These are phyloP conservation scores for Erythrocebus patas DNA, from an alignment of 2,113 vertebrate genomes.

Conservation along the genomic window DNA sequence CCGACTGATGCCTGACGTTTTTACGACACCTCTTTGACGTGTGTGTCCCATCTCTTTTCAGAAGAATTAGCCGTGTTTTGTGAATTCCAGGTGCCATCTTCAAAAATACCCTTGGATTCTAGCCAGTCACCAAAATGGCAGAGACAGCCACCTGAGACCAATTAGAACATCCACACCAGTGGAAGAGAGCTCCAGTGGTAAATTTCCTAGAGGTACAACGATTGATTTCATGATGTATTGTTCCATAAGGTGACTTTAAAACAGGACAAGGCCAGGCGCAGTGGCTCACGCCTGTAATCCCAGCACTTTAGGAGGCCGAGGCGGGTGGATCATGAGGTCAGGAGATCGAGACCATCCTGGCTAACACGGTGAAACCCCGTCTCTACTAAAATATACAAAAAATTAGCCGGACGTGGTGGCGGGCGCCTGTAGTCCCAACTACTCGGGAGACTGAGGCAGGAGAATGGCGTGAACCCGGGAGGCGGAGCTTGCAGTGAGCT, in stretches of 20 bases:
- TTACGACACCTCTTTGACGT: not conserved
- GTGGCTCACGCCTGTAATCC: too few species aligned
- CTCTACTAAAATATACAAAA: too few species aligned
- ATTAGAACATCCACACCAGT: conserved; percentile 92
- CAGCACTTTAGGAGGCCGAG: too few species aligned
- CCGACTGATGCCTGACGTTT: not conserved
- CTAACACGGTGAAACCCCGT: too few species aligned
- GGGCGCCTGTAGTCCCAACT: too few species aligned
- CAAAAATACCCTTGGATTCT: conserved; percentile 70
- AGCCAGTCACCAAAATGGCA: conserved; percentile 92
- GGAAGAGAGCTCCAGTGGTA: conserved; percentile 90
- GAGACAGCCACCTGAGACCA: conserved; percentile 93
- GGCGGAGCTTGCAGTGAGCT: too few species aligned
- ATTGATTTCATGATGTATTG: conserved; percentile 95
- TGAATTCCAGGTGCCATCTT: not conserved
- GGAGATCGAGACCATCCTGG: too few species aligned
- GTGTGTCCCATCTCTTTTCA: not conserved
- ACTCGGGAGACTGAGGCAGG: too few species aligned
- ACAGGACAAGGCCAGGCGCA: conserved; percentile 2
- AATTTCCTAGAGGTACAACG: conserved; percentile 91
- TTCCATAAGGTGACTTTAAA: conserved; percentile 87
- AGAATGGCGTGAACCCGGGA: too few species aligned
- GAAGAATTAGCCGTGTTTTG: not conserved
- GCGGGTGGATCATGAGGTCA: too few species aligned
- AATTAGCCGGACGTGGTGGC: too few species aligned